These are phyloP conservation scores for Cheilosia pagana DNA, from an alignment of 2,888 invertebrate genomes.

Conservation along the genomic window DNA sequence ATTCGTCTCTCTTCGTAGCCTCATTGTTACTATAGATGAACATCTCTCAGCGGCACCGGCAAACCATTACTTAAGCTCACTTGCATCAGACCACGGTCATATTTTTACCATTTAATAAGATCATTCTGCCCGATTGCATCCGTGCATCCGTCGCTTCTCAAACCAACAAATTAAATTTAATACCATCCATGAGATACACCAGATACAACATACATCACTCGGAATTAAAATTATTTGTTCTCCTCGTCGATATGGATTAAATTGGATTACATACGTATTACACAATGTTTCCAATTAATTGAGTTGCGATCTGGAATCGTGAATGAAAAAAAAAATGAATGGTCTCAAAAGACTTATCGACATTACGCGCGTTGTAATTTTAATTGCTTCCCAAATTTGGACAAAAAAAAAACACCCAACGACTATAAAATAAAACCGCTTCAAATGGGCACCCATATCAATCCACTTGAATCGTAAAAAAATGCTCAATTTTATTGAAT, in stretches of 20 bases:
- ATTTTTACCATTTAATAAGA: neutral
- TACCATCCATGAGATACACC: neutral
- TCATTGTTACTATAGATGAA: no score
- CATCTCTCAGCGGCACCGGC: no score
- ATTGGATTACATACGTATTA: conserved; percentile 68
- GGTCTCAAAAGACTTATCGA: conserved; percentile 37
- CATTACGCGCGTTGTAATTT: conserved; percentile 55
- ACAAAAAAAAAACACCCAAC: neutral
- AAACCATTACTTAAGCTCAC: no score
- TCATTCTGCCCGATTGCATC: neutral
- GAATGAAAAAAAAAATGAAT: conserved; percentile 1
- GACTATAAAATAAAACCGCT: conserved; percentile 9
- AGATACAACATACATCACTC: neutral
- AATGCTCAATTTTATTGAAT: conserved; percentile 34
- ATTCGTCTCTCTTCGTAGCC: no score
- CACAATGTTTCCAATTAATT: conserved; percentile 67
- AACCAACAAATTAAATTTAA: conserved; percentile 5
- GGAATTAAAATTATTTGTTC: conserved; percentile 12
- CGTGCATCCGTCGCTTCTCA: neutral
- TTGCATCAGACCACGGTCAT: no score
- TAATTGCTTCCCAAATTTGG: conserved; percentile 54
- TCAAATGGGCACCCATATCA: neutral
- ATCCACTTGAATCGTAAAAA: conserved; percentile 41
- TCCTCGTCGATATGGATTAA: conserved; percentile 40
- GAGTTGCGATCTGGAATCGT: conserved; percentile 36